A percentile compares a stretch with the other conserved stretches of the same genome.
phyloP scores from a whole-genome alignment of 2,113 vertebrate species.

The Neolamprologus longior region DNA sequence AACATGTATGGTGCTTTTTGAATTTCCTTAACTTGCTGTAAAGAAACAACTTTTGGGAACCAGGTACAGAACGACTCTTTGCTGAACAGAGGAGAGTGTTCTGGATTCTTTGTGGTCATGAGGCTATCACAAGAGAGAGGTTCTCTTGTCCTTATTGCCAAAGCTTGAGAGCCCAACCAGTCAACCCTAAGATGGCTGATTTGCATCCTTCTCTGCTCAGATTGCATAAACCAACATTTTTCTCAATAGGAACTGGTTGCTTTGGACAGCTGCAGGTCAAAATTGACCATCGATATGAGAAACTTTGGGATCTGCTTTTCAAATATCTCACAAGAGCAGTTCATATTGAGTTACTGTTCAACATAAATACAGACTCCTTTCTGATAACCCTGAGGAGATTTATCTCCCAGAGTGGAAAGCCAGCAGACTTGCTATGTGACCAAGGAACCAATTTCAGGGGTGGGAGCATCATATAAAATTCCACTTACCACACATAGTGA shows the following conservation, averaged over 20 bases:
- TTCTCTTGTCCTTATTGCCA: background rate
- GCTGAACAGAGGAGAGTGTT: background rate
- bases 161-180: background rate
- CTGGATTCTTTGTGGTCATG: background rate
- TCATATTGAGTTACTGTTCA: background rate
- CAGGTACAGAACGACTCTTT: background rate
- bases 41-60: background rate
- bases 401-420: background rate
- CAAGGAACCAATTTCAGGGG: background rate
- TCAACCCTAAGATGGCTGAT: background rate
- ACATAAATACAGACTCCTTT: background rate
- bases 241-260: background rate
- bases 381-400: background rate
- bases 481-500: background rate
- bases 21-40: background rate
- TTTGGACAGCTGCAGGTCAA: background rate
- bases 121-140: rapidly evolving
- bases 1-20: background rate
- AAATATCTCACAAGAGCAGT: background rate
- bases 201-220: background rate
- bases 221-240: background rate
- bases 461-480: background rate
- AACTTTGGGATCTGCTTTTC: background rate
- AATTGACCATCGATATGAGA: background rate
- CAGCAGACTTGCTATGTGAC: background rate